Evolutionary conservation across 2,888 invertebrate genomes (phyloP).

Genomic region (Bombylius major): DNA sequence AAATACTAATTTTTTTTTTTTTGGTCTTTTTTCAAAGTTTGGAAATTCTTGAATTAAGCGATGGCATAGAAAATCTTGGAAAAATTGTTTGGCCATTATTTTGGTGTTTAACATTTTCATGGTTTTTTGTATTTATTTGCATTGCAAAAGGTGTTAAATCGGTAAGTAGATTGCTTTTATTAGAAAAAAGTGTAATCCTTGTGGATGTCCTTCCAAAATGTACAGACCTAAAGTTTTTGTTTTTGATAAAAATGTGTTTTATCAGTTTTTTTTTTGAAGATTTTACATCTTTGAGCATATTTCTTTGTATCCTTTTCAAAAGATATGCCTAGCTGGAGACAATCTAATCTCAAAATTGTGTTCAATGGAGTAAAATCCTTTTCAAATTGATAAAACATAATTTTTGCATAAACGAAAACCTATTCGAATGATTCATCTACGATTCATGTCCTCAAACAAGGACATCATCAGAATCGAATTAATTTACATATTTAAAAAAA

Average conservation of each 20-base stretch:
- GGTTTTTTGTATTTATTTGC: conserved; percentile 72
- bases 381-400: too few species aligned
- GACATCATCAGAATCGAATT: background rate
- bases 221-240: too few species aligned
- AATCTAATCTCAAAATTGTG: too few species aligned
- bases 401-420: too few species aligned
- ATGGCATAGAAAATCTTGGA: conserved; percentile 60
- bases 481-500: background rate
- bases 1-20: conserved; percentile 1
- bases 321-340: too few species aligned
- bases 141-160: conserved; percentile 79
- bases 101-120: conserved; percentile 57
- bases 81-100: conserved; percentile 71
- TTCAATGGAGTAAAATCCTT: too few species aligned
- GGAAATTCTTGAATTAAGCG: conserved; percentile 63
- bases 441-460: background rate
- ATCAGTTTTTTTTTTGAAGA: background rate
- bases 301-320: too few species aligned
- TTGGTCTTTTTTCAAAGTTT: conserved; percentile 41
- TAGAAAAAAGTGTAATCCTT: too few species aligned
- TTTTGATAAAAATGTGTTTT: background rate
- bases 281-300: background rate
- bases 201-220: too few species aligned
- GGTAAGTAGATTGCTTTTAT: conserved; percentile 17
- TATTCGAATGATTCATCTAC: too few species aligned